A percentile compares a stretch with the other conserved stretches of the same genome.
Evolutionary conservation across 2,888 invertebrate genomes (phyloP).

Genomic region (Ophioninae sp.): DNA sequence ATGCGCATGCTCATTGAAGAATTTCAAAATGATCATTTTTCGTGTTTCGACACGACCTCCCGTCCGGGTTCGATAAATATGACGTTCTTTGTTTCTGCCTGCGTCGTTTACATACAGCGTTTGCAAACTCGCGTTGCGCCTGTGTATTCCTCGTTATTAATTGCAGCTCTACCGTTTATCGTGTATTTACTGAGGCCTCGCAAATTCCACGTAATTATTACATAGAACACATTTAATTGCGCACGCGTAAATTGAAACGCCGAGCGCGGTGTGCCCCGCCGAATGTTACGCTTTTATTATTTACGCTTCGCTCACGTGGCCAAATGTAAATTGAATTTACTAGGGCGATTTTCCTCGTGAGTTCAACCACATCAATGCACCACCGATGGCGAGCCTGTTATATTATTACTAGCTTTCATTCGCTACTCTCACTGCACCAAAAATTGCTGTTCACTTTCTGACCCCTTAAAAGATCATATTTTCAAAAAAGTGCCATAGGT

Average conservation of each 20-base stretch:
- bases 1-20: no score
- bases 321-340: conserved; percentile 18
- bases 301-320: conserved; percentile 1
- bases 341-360: conserved; percentile 9
- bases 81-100: conserved; percentile 2
- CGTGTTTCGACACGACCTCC: not conserved
- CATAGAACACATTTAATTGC: conserved; percentile 42
- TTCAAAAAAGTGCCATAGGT: no score
- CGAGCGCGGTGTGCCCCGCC: not conserved
- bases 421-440: no score
- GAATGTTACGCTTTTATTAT: conserved; percentile 43
- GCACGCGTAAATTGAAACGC: conserved; percentile 27
- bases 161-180: conserved; percentile 10
- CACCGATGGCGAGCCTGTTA: not conserved
- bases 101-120: not conserved
- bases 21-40: not conserved
- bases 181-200: conserved; percentile 18
- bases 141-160: conserved; percentile 6
- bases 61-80: conserved; percentile 26
- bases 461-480: no score
- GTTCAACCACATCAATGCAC: not conserved
- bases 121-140: conserved; percentile 19
- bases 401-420: not conserved
- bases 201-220: conserved; percentile 33
- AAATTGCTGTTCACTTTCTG: no score